Evolutionary conservation across 1,140 invertebrate species (phyloP), one percentile per base, ranked within the genome.

Genomic region (Wiebesia pumilae): DNA sequence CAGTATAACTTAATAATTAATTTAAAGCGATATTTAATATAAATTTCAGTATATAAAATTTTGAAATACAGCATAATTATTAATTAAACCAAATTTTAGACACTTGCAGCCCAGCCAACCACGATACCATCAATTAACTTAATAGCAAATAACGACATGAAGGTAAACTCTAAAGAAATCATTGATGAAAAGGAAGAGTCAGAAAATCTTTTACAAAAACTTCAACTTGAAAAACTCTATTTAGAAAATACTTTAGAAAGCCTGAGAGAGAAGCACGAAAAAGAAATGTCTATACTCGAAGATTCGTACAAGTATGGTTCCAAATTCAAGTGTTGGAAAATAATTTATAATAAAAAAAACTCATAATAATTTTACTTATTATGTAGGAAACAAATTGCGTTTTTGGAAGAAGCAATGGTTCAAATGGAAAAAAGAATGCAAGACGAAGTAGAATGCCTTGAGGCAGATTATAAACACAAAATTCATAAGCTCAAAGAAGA

Each of bases 401-500:
- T 92, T 62, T 87, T 93, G 65, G 89, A 91, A 87, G 90, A 93
- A 69, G 87, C 88, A 47, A 89, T 91, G 62, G 88, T 91, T 27
- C 93, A 91, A 87, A 81, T 92, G 54, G 93, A 94, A 85, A 90
- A 88, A 77, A 90, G 90, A 89, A 88, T 91, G 84, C 90, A 89
- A 81, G 88, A 89, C 24, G 91, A 93, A 81, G 47, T 89, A 3
- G 92, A 93, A 81, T 62, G 62, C 81, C 87, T 93, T 71, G 91
- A 93, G 67, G 86, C 88, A 62, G 89, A 93, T 89, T 93, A 91
- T 67, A 91, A 91, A 86, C 83, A 88, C 38, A 92, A 90, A 91
- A 90, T 93, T 19, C 90, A 92, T 83, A 93, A 92, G 87, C 83
- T 94, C 35, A 92, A 87, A 62, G 90, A 91, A n/a, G 91, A 93